Conservation (phyloP, 2,797 vertebrate species). For the Oophaga sylvatica region DNA sequence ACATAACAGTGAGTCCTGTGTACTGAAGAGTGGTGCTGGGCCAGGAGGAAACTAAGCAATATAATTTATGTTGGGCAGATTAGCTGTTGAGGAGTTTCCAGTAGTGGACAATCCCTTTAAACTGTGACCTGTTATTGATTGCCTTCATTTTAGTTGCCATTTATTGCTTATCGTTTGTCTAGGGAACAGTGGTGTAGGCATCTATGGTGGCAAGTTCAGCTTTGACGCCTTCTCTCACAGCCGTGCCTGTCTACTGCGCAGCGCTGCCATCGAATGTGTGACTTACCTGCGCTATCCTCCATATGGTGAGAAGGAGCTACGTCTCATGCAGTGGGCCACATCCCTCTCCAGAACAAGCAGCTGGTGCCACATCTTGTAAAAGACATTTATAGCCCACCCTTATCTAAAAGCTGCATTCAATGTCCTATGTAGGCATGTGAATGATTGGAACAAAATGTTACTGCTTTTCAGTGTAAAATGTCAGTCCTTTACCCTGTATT, state of each 20-base stretch:
- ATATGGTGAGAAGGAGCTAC: constrained; percentile 77
- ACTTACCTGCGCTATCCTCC: constrained; percentile 79
- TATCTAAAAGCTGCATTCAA: not conserved
- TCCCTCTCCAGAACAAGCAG: constrained; percentile 75
- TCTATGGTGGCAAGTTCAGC: constrained; percentile 75
- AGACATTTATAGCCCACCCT: not conserved
- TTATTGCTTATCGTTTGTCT: not conserved
- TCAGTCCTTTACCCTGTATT: not conserved
- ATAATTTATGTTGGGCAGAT: too few species aligned
- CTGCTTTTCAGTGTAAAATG: not conserved
- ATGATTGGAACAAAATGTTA: not conserved
- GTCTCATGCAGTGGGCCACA: constrained; percentile 78
- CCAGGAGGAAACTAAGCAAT: too few species aligned
- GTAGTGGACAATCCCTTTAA: too few species aligned
- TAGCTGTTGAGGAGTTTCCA: too few species aligned
- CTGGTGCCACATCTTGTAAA: constrained; percentile 80
- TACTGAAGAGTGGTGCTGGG: too few species aligned
- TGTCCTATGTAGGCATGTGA: constrained; percentile 42
- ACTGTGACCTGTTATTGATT: too few species aligned
- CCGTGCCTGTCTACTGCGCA: constrained; percentile 77
- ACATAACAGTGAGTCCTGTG: too few species aligned
- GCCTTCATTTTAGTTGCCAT: not conserved
- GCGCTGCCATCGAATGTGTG: constrained; percentile 74
- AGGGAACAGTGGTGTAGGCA: constrained; percentile 78
- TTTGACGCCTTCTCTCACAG: constrained; percentile 81